Conservation (phyloP, 1,140 invertebrate genomes). For the Drosophila persimilis region DNA sequence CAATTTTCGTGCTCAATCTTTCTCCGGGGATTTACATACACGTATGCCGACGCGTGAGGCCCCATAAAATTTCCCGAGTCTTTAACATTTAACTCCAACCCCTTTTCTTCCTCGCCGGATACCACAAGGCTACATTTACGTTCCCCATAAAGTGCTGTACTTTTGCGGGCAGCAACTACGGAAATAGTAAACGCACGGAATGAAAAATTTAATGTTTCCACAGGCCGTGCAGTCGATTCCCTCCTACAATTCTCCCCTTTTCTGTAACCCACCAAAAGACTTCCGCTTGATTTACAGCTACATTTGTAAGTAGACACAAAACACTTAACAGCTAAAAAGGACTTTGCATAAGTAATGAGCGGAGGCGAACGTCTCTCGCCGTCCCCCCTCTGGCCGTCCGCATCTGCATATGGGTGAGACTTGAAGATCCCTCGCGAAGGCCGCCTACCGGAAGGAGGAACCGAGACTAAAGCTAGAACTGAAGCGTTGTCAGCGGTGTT, state of each 20-base stretch:
- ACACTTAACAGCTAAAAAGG: conserved; percentile 78
- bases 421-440: conserved; percentile 36
- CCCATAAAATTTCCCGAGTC: not conserved
- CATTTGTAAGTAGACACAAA: conserved; percentile 75
- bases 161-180: conserved; percentile 18
- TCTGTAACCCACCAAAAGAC: conserved; percentile 23
- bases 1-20: conserved; percentile 26
- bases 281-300: conserved; percentile 66
- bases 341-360: conserved; percentile 77
- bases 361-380: conserved; percentile 12
- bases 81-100: not conserved
- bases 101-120: not conserved
- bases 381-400: conserved; percentile 29
- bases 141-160: conserved; percentile 14
- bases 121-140: not conserved
- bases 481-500: conserved; percentile 30
- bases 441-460: conserved; percentile 1
- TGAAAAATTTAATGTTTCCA: conserved; percentile 56
- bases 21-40: conserved; percentile 27
- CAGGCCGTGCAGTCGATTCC: conserved; percentile 43
- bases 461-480: conserved; percentile 27
- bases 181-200: conserved; percentile 35
- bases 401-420: conserved; percentile 14
- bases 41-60: not conserved
- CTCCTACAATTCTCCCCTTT: not conserved